Evolutionary conservation across 2,888 invertebrate genomes (phyloP), one percentile per base, ranked within the genome.

Genomic region (Flabesymbios commensalis): DNA sequence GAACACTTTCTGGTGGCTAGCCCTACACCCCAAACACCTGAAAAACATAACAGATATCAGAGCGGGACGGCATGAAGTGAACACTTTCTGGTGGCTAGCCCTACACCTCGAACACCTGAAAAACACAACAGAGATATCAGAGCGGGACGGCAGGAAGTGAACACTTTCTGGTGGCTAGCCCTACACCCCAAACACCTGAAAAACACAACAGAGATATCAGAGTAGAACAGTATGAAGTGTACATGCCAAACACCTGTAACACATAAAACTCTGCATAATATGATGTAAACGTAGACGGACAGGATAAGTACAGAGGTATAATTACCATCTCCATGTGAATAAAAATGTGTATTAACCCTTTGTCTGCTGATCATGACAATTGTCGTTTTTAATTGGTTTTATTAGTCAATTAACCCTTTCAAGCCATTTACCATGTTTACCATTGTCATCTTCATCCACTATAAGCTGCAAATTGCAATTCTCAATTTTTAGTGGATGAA

Each of bases 1-100:
- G 95, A 91, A 47, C 93, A 89, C 64, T 91, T 90, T 72, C 91
- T 87, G 0, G 94, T 93, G 10, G 95, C 96, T 62, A 99, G 84
- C 1, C 99, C 99, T 17, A 98, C 88, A 1, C 94, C 94, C 98
- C 98, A 99, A 36, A 74, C 63, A 59, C 83, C 83, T 80, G 53
- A 10, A 67, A 48, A 19, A 10, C 53, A 49, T 4, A 1, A 22
- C 29, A 32, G 3, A 14, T 17, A 32, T 24, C 96, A 96, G 54
- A 96, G 91, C 81, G 92, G 90, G 29, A 92, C 89, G 79, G 88
- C 87, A 79, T 94, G 92, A 47, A 98, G 85, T 83, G 95, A 91
- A 47, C 93, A 89, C 64, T 91, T 90, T 72, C 91, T 87, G 0
- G 94, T 93, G 10, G 95, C 96, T 62, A 99, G 84, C 1, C 99